Percentiles rank a stretch among this genome's conserved stretches.
These are phyloP conservation scores for Leptinotarsa juncta DNA, from an alignment of 2,888 invertebrate genomes.

Conservation along the genomic window DNA sequence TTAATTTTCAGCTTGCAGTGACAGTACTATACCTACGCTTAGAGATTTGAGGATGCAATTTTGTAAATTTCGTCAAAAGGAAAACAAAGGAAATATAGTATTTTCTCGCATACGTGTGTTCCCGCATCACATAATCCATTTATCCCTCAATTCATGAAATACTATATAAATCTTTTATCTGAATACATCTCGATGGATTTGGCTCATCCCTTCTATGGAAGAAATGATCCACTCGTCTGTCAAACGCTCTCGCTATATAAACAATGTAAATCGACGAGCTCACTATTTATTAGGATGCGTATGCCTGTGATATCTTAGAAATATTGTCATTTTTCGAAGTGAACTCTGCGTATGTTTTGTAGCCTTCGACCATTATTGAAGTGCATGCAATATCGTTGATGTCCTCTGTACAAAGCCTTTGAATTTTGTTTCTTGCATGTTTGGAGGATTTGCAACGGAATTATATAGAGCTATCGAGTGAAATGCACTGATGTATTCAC, in stretches of 20 bases:
- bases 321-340: slow-evolving; percentile 12
- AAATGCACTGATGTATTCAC: background rate
- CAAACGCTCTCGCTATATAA: background rate
- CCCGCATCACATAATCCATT: background rate
- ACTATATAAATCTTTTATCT: background rate
- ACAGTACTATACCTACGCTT: too few species aligned
- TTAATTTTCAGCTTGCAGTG: too few species aligned
- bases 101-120: too few species aligned
- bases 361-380: slow-evolving; percentile 12
- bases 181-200: background rate
- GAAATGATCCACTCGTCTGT: background rate
- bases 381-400: slow-evolving; percentile 32
- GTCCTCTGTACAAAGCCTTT: slow-evolving; percentile 20
- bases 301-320: slow-evolving; percentile 10
- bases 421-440: slow-evolving; percentile 21
- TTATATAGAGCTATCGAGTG: background rate
- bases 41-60: too few species aligned
- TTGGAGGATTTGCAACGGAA: slow-evolving; percentile 10
- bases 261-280: slow-evolving; percentile 1
- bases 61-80: too few species aligned
- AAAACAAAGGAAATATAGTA: too few species aligned
- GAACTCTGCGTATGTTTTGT: background rate
- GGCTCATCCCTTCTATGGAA: background rate
- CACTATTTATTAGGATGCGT: background rate
- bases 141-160: background rate